Conservation (phyloP, 2,888 invertebrate genomes). For the Adineta ricciae region DNA sequence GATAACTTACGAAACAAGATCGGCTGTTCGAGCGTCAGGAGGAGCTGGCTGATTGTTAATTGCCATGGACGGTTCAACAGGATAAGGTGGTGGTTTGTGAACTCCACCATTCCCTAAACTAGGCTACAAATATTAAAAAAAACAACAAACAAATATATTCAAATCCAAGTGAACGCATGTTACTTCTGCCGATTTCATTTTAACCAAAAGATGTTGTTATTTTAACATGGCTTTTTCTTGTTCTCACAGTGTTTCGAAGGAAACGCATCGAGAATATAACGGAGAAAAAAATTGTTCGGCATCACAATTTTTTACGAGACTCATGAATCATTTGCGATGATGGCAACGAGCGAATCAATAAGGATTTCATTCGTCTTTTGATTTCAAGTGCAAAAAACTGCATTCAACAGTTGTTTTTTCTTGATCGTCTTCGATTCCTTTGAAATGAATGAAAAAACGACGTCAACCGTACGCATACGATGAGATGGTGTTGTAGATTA, state of each 20-base stretch:
- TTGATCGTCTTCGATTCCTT: neutral
- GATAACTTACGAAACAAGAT: neutral
- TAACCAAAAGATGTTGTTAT: neutral
- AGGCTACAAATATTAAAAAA: neutral
- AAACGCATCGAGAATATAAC: neutral
- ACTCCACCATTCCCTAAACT: neutral
- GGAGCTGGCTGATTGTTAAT: neutral
- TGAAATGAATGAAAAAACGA: neutral
- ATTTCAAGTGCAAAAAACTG: neutral
- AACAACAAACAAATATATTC: neutral
- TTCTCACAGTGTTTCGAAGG: neutral
- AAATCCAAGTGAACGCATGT: neutral
- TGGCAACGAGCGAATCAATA: neutral
- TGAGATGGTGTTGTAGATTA: neutral
- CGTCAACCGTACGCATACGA: neutral
- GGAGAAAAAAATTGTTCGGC: neutral
- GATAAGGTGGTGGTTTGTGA: neutral
- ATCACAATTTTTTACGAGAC: neutral
- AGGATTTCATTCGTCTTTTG: neutral
- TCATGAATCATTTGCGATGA: neutral
- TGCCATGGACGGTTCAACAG: neutral
- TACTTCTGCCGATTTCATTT: neutral
- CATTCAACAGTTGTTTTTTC: no score
- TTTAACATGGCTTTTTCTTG: neutral
- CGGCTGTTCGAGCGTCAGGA: neutral